phyloP scores from a whole-genome alignment of 2,888 invertebrate genomes.

The Crematogaster levior region DNA sequence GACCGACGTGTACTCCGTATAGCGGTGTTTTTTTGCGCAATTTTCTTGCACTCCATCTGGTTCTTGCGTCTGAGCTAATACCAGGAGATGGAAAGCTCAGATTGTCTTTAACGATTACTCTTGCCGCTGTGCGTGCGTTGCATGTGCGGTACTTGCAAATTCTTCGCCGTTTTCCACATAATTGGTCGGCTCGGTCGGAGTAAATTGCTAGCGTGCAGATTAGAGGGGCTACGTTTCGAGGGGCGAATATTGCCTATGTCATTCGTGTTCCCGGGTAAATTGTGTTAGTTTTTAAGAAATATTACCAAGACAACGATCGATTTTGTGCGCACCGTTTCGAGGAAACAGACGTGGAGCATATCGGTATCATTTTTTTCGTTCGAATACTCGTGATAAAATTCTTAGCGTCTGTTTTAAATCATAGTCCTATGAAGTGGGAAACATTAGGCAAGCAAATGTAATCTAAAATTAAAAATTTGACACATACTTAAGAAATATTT shows the following conservation, averaged over 20 bases:
- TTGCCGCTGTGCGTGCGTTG: slow-evolving; percentile 46
- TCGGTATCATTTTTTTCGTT: background rate
- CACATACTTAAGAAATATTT: background rate
- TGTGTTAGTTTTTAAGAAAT: slow-evolving; percentile 26
- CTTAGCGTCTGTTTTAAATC: background rate
- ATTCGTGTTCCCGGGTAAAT: slow-evolving; percentile 27
- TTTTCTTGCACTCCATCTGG: slow-evolving; percentile 32
- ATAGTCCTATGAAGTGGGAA: background rate
- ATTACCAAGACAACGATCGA: slow-evolving; percentile 14
- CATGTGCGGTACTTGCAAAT: slow-evolving; percentile 70
- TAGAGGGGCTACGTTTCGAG: slow-evolving; percentile 69
- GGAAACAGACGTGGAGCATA: background rate
- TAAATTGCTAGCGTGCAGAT: slow-evolving; percentile 75
- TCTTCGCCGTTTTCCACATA: slow-evolving; percentile 74
- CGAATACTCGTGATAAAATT: background rate
- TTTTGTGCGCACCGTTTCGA: background rate
- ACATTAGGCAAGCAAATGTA: background rate
- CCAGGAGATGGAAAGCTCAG: slow-evolving; percentile 62
- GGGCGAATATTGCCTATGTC: slow-evolving; percentile 24
- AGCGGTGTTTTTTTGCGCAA: slow-evolving; percentile 26
- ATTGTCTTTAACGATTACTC: slow-evolving; percentile 66
- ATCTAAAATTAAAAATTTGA: background rate
- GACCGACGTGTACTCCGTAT: slow-evolving; percentile 57
- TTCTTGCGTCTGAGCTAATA: slow-evolving; percentile 32
- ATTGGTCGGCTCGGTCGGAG: slow-evolving; percentile 68